Evolutionary conservation across 2,113 vertebrate genomes (phyloP).

Genomic region (Sitta europaea): DNA sequence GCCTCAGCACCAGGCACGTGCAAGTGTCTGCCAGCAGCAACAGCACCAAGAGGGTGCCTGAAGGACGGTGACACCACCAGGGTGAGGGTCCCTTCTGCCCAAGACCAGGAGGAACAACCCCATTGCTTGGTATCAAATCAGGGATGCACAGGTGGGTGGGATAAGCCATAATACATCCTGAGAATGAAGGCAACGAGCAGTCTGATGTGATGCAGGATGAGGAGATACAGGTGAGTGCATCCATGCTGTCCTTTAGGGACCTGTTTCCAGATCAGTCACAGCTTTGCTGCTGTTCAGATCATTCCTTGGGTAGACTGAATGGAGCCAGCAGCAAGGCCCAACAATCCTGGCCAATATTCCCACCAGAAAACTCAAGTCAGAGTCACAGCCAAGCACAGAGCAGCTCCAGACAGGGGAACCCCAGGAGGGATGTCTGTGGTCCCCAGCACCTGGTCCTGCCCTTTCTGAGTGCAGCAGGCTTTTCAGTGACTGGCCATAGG

Average conservation of each 20-base stretch:
- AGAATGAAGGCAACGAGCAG: neutral
- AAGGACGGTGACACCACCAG: neutral
- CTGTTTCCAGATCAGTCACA: neutral
- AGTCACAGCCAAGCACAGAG: neutral
- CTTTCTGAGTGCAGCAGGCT: neutral
- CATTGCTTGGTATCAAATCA: neutral
- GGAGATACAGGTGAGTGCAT: accelerated
- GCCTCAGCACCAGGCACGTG: neutral
- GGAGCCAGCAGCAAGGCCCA: neutral
- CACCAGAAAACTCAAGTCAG: neutral
- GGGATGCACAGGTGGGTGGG: neutral
- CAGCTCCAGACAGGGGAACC: accelerated
- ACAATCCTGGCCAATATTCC: neutral
- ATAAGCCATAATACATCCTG: neutral
- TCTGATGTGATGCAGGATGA: neutral
- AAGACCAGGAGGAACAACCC: neutral
- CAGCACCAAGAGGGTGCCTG: neutral
- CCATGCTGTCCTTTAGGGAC: neutral
- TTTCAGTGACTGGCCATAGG: neutral
- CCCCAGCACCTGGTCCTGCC: neutral
- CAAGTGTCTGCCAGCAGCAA: accelerated
- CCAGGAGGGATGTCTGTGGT: accelerated
- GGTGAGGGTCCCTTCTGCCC: neutral
- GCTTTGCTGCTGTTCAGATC: neutral
- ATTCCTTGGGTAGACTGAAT: neutral